Evolutionary conservation across 2,797 vertebrate species (phyloP).

Genomic region (Danio kyathit): DNA sequence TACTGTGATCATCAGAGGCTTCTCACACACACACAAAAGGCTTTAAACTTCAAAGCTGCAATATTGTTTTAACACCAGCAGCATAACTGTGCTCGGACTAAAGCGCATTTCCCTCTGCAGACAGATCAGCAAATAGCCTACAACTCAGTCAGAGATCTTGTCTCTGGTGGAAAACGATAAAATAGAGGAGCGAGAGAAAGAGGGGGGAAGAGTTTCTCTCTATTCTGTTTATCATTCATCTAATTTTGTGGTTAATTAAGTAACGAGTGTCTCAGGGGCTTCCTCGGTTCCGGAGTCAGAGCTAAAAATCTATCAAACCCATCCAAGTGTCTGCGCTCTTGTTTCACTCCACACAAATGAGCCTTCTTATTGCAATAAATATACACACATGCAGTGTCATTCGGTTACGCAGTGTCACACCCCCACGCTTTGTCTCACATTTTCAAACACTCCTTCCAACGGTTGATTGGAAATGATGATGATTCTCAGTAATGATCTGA

Average conservation of each 20-base stretch:
- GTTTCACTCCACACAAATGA: constrained; percentile 67
- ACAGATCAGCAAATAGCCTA: constrained; percentile 63
- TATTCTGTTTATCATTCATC: constrained; percentile 72
- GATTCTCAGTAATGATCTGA: constrained; percentile 54
- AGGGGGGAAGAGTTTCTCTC: constrained; percentile 49
- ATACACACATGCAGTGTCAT: constrained; percentile 31
- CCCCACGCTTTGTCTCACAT: constrained; percentile 63
- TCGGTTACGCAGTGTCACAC: constrained; percentile 65
- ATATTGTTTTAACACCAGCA: constrained; percentile 41
- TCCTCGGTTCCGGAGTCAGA: constrained; percentile 24
- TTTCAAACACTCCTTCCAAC: constrained; percentile 52
- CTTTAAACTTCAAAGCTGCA: constrained; percentile 31
- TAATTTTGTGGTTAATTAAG: constrained; percentile 78
- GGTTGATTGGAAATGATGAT: constrained; percentile 42
- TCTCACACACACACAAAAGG: constrained; percentile 11
- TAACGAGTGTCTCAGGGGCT: constrained; percentile 72
- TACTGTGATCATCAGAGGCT: constrained; percentile 23
- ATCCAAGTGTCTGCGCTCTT: constrained; percentile 68
- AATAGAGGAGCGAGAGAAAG: constrained; percentile 15
- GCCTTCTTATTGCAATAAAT: constrained; percentile 63
- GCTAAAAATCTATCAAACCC: constrained; percentile 72
- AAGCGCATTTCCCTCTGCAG: constrained; percentile 32
- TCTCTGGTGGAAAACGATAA: constrained; percentile 50
- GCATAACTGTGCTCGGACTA: constrained; percentile 25
- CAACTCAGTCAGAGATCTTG: constrained; percentile 59